Percentiles rank a stretch among this genome's conserved stretches.
These are phyloP conservation scores for Orussus abietinus DNA, from an alignment of 1,140 invertebrate genomes.

Conservation along the genomic window DNA sequence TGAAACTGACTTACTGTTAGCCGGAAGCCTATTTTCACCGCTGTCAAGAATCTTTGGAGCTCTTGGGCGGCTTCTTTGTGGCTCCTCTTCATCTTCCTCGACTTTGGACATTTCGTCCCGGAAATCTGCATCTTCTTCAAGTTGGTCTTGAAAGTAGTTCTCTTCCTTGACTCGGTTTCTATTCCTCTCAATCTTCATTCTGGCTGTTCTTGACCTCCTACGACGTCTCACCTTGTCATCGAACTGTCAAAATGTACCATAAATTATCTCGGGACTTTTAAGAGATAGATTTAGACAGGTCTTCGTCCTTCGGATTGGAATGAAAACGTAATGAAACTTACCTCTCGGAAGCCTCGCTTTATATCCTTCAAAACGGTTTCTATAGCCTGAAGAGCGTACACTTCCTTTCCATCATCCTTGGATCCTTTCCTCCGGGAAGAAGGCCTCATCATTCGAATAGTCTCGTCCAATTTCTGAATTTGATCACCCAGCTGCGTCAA, in stretches of 20 bases:
- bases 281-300: too few species aligned
- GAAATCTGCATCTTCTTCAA: too few species aligned
- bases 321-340: neutral
- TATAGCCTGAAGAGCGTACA: slow-evolving; percentile 1
- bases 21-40: too few species aligned
- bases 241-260: neutral
- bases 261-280: neutral
- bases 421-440: neutral
- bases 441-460: slow-evolving; percentile 8
- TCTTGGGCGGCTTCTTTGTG: too few species aligned
- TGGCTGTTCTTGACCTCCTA: too few species aligned
- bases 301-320: neutral
- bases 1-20: too few species aligned
- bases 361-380: slow-evolving; percentile 6
- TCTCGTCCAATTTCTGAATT: slow-evolving; percentile 2
- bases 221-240: neutral
- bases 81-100: too few species aligned
- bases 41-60: too few species aligned
- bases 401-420: neutral
- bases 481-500: neutral
- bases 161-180: too few species aligned
- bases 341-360: slow-evolving; percentile 5
- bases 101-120: too few species aligned
- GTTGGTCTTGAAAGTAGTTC: too few species aligned
- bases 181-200: too few species aligned